Conservation (phyloP, 2,797 vertebrate genomes). For the Cynopterus sphinx region DNA sequence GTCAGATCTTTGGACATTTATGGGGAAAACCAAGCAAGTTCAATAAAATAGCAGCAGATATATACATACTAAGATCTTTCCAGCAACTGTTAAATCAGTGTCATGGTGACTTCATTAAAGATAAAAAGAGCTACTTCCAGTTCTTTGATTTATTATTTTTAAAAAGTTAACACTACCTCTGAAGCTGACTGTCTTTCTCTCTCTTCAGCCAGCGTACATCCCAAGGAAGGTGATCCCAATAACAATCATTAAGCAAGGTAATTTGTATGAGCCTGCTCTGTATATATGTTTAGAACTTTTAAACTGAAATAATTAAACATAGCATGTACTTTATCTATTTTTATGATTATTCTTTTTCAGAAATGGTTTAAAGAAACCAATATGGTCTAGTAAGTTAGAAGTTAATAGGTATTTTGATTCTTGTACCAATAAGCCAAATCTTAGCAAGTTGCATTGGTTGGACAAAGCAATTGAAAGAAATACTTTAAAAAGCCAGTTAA, state of each 20-base stretch:
- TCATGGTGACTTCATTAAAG: background rate
- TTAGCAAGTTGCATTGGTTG: background rate
- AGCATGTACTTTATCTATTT: background rate
- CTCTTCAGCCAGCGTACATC: slow-evolving; percentile 81
- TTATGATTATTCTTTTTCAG: background rate
- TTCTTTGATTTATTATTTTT: background rate
- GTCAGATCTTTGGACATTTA: background rate
- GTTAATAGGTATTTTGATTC: background rate
- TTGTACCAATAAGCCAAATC: background rate
- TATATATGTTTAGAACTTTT: background rate
- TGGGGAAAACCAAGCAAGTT: background rate
- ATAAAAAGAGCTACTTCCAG: background rate
- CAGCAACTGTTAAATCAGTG: slow-evolving; percentile 15
- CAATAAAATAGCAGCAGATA: background rate
- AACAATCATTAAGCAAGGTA: slow-evolving; percentile 89
- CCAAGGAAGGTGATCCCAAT: slow-evolving; percentile 85
- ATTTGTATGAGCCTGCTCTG: slow-evolving; percentile 32
- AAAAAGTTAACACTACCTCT: slow-evolving; percentile 39
- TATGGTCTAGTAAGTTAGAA: background rate
- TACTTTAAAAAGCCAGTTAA: background rate
- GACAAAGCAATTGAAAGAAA: background rate
- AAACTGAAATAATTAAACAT: background rate
- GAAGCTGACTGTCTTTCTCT: background rate
- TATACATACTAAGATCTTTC: background rate
- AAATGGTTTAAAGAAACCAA: background rate